These are phyloP conservation scores for Malachius bipustulatus DNA, from an alignment of 2,888 invertebrate genomes.

Conservation along the genomic window DNA sequence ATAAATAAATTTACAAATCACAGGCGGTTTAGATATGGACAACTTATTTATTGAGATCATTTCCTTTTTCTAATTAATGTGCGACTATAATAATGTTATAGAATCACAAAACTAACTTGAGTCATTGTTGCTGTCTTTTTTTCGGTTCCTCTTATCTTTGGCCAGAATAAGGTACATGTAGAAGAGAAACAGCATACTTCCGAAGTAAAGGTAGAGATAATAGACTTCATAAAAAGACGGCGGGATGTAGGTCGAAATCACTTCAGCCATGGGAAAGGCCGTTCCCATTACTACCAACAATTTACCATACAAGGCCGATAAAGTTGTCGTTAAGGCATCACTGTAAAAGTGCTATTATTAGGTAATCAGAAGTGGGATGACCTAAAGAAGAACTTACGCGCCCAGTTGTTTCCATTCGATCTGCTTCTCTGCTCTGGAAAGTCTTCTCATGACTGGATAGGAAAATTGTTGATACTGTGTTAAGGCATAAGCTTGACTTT, in stretches of 20 bases:
- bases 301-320: constrained; percentile 89
- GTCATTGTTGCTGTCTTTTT: constrained; percentile 25
- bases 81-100: too few species aligned
- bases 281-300: constrained; percentile 88
- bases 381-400: constrained; percentile 46
- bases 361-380: constrained; percentile 6
- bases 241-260: constrained; percentile 87
- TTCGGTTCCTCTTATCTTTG: constrained; percentile 38
- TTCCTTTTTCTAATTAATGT: too few species aligned
- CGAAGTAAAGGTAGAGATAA: constrained; percentile 52
- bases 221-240: constrained; percentile 83
- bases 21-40: too few species aligned
- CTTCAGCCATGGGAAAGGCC: constrained; percentile 92
- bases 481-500: constrained; percentile 41
- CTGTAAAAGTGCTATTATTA: constrained; percentile 39
- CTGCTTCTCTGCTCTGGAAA: constrained; percentile 43
- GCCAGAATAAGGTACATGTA: constrained; percentile 60
- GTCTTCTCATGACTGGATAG: constrained; percentile 45
- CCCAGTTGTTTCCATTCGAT: constrained; percentile 53
- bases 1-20: too few species aligned
- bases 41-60: too few species aligned
- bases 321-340: constrained; percentile 76
- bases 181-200: constrained; percentile 55
- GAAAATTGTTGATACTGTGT: constrained; percentile 32
- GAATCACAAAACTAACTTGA: too few species aligned